phyloP scores from a whole-genome alignment of 2,888 invertebrate genomes.

The Nycteola revayana region DNA sequence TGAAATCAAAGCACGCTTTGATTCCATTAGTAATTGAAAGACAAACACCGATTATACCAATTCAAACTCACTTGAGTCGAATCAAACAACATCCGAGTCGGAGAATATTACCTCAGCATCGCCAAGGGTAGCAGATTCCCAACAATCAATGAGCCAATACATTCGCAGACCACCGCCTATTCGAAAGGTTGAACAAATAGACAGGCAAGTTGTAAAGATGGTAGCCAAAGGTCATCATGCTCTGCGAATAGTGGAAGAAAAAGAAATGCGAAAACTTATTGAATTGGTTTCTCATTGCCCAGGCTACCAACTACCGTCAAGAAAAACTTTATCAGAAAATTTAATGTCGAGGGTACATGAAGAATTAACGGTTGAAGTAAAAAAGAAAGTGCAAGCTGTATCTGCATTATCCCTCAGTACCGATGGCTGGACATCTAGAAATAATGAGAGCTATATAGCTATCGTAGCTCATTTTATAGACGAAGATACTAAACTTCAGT shows the following conservation, averaged over 20 bases:
- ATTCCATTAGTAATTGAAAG: slow-evolving; percentile 5
- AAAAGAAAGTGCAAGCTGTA: slow-evolving; percentile 3
- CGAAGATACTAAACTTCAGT: not conserved
- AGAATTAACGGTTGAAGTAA: not conserved
- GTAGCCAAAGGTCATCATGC: slow-evolving; percentile 21
- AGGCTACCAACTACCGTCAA: slow-evolving; percentile 14
- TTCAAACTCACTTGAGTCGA: slow-evolving; percentile 5
- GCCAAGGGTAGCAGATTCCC: slow-evolving; percentile 3
- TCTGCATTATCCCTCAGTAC: slow-evolving; percentile 1
- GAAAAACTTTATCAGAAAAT: slow-evolving; percentile 3
- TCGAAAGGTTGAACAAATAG: slow-evolving; percentile 18
- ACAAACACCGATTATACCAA: slow-evolving; percentile 7
- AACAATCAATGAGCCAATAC: slow-evolving; percentile 3
- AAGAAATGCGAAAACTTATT: slow-evolving; percentile 13
- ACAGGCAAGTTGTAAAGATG: slow-evolving; percentile 17
- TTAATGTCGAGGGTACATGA: slow-evolving; percentile 2
- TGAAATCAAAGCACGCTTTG: slow-evolving; percentile 9
- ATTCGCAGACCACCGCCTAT: slow-evolving; percentile 11
- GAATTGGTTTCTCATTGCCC: slow-evolving; percentile 15
- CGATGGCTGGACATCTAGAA: slow-evolving; percentile 2
- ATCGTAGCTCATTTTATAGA: not conserved
- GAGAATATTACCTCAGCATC: slow-evolving; percentile 6
- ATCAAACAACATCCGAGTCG: slow-evolving; percentile 4
- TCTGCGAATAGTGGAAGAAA: slow-evolving; percentile 19
- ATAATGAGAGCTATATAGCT: slow-evolving; percentile 1